A percentile compares a stretch with the other conserved stretches of the same genome.
Conservation (phyloP, 1,140 invertebrate species). For the Aplysia californica region DNA sequence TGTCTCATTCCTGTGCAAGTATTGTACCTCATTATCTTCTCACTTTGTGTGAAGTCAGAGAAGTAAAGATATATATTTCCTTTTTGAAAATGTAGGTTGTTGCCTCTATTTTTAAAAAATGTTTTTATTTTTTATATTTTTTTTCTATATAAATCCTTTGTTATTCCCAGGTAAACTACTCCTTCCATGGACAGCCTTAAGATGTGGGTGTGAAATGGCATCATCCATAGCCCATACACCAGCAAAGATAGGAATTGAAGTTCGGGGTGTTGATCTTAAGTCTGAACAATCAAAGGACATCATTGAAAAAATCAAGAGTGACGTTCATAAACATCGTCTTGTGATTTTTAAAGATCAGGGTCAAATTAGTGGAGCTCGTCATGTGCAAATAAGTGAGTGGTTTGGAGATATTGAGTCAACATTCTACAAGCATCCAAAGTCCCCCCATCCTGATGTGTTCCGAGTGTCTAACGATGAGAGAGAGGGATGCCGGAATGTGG, state of each 20-base stretch:
- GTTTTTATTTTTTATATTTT: no score
- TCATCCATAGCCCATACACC: background rate
- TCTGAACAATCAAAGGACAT: background rate
- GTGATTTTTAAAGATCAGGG: background rate
- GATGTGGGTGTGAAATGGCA: no score
- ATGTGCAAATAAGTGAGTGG: constrained; percentile 47
- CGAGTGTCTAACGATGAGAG: constrained; percentile 69
- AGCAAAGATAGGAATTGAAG: background rate
- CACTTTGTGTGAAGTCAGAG: no score
- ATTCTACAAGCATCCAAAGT: constrained; percentile 70
- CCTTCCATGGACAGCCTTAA: no score
- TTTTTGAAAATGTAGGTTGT: no score
- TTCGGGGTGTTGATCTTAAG: background rate
- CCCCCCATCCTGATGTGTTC: constrained; percentile 70
- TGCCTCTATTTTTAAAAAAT: no score
- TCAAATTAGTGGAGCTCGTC: background rate
- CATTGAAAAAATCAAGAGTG: background rate
- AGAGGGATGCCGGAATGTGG: constrained; percentile 70
- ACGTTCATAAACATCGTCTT: background rate
- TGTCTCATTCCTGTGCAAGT: no score
- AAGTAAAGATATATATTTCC: no score
- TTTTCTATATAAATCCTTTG: no score
- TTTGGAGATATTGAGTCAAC: constrained; percentile 71
- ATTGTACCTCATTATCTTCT: no score
- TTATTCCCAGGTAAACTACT: no score